Base-by-base conservation (phyloP, 2,113 vertebrate genomes). In the Cephalopterus ornatus region DNA sequence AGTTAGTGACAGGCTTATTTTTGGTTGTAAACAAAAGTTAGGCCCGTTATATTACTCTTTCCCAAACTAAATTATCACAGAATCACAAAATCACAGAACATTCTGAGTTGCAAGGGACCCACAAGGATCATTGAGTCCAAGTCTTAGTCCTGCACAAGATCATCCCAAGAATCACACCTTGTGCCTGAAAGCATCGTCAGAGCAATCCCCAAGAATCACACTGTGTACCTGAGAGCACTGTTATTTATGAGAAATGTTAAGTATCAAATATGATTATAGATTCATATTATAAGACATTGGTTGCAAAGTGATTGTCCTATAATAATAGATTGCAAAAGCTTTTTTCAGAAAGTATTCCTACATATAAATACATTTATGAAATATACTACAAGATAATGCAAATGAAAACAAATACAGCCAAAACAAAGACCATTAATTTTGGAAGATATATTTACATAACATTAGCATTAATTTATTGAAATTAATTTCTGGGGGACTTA, bases 181-280 rank as follows among this genome's bases (percentile, higher is more conserved):
- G 28, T 39, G 13, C 28, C 15, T 46, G 52, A 74, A 23, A 46
- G 19, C 0, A 0, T 16, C 53, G 20, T 7, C 56, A 88, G 66
- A 63, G 17, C 20, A 72, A 26, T 61, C 59, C 44, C 24, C 20
- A 41, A 12, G 53, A 61, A 53, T 30, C 46, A 61, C 62, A 21
- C 10, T 2, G 7, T 30, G 28, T n/a, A 13, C 28, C 15, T 46
- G 53, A 75, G 28, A 39, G 16, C 0, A 0, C 20, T 68, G 20
- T 7, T 75, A 21, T 47, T 88, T 33, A 35, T 68, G 14, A 79
- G n/a, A 72, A 79, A 55, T 37, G 5, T 8, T 55, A 76, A 52
- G 5, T 50, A 73, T 41, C 19, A 72, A 41, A 50, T 24, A 59
- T 32, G 2, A n/a, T n/a, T 37, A 67, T 20, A 73, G 10, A 12